Percentiles rank a stretch among this genome's conserved stretches.
phyloP scores from a whole-genome alignment of 2,888 invertebrate genomes.

The Leptinotarsa peninsularis region DNA sequence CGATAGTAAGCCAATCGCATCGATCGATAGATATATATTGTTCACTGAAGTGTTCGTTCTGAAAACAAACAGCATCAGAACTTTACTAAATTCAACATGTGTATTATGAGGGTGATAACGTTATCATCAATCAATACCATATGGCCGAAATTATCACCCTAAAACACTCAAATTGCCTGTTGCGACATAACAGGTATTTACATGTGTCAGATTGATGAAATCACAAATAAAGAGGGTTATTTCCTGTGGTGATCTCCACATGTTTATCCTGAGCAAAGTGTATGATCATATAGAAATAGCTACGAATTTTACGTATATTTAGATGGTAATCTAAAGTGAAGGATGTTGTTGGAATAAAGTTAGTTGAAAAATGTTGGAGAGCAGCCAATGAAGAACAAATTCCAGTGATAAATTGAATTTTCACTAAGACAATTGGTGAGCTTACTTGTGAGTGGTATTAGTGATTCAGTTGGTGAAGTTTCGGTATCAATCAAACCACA shows the following conservation, averaged over 20 bases:
- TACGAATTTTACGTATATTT: neutral
- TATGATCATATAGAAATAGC: conserved; percentile 1
- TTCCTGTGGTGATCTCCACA: neutral
- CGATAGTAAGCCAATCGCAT: conserved; percentile 1
- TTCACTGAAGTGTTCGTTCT: conserved; percentile 37
- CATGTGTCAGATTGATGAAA: conserved; percentile 18
- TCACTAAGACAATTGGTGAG: no score
- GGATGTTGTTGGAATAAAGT: neutral
- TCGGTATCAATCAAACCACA: no score
- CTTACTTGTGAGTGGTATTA: neutral
- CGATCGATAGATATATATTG: conserved; percentile 41
- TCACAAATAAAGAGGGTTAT: neutral
- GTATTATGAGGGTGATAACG: conserved; percentile 46
- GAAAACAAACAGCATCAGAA: conserved; percentile 41
- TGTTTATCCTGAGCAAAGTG: neutral
- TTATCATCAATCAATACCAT: conserved; percentile 44
- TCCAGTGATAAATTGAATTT: neutral
- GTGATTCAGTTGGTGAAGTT: neutral
- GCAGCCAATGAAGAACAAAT: neutral
- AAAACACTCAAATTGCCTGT: conserved; percentile 41
- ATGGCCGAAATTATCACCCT: conserved; percentile 41
- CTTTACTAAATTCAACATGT: conserved; percentile 47
- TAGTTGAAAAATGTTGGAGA: neutral
- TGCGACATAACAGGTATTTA: conserved; percentile 17
- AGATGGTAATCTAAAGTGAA: neutral